Conservation (phyloP, 2,113 vertebrate genomes). For the Microtus richardsoni region DNA sequence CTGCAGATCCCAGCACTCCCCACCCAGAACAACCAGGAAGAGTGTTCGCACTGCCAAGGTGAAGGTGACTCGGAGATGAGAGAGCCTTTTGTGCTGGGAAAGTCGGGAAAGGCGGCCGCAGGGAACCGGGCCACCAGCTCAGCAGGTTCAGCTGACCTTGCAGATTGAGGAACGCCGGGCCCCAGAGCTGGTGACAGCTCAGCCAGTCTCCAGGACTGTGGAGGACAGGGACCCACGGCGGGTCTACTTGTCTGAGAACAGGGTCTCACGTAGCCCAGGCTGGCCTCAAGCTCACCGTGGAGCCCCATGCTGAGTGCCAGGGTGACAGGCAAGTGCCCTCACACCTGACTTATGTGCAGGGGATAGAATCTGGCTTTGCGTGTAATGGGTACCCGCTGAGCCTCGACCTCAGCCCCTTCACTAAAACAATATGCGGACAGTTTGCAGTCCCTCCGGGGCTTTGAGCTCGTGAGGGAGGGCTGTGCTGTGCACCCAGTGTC, state of each 20-base stretch:
- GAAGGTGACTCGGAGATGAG: background rate
- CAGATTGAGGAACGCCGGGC: background rate
- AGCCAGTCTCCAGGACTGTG: background rate
- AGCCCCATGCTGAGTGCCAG: background rate
- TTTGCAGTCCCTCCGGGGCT: background rate
- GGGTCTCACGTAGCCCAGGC: background rate
- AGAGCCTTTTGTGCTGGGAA: background rate
- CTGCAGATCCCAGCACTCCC: background rate
- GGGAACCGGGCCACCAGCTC: background rate
- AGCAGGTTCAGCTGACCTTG: background rate
- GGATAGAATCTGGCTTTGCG: background rate
- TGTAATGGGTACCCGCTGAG: background rate
- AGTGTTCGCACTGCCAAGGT: no score
- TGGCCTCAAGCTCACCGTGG: background rate
- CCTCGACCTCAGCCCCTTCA: background rate
- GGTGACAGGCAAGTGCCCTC: no score
- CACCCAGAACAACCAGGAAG: background rate
- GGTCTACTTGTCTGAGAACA: background rate
- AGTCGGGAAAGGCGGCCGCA: background rate
- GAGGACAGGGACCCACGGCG: background rate
- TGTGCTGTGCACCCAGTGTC: background rate
- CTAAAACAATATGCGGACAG: rapidly evolving
- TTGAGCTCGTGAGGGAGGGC: background rate
- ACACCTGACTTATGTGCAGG: background rate
- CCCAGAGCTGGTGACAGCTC: background rate